Conservation (phyloP, 2,888 invertebrate genomes). For the Heliconius charithonia region DNA sequence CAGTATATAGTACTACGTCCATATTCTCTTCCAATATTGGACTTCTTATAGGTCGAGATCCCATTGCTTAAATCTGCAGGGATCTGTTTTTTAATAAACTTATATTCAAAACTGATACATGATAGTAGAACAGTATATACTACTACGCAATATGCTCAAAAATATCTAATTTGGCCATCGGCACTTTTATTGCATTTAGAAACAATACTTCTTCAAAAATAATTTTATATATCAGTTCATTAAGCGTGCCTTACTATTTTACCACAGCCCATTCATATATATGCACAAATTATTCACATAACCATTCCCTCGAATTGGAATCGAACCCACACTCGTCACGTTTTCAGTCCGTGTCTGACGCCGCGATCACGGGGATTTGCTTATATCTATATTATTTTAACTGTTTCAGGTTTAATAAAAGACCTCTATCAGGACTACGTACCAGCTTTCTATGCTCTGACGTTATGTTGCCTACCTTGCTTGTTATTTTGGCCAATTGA, state of each 20-base stretch:
- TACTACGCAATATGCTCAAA: too few relatives aligned
- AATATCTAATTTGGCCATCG: too few relatives aligned
- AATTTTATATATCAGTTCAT: neutral
- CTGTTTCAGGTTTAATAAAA: slow-evolving; percentile 68
- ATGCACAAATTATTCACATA: neutral
- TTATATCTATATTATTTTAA: neutral
- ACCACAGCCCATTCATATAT: too few relatives aligned
- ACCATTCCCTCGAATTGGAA: accelerated
- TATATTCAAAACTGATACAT: too few relatives aligned
- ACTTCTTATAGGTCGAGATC: neutral
- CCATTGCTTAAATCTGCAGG: too few relatives aligned
- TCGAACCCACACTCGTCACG: neutral
- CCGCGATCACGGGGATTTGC: too few relatives aligned
- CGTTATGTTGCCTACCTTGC: slow-evolving; percentile 69
- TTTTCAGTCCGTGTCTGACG: neutral
- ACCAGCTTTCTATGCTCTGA: slow-evolving; percentile 71
- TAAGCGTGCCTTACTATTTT: neutral
- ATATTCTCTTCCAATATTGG: neutral
- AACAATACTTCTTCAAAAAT: too few relatives aligned
- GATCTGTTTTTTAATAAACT: too few relatives aligned
- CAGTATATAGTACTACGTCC: too few relatives aligned
- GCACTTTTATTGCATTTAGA: too few relatives aligned
- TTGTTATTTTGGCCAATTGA: slow-evolving; percentile 71
- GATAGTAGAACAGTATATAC: too few relatives aligned
- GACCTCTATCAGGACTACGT: slow-evolving; percentile 68